These are phyloP conservation scores for Enteromius treurensis DNA, from an alignment of 2,797 vertebrate species.

Conservation along the genomic window DNA sequence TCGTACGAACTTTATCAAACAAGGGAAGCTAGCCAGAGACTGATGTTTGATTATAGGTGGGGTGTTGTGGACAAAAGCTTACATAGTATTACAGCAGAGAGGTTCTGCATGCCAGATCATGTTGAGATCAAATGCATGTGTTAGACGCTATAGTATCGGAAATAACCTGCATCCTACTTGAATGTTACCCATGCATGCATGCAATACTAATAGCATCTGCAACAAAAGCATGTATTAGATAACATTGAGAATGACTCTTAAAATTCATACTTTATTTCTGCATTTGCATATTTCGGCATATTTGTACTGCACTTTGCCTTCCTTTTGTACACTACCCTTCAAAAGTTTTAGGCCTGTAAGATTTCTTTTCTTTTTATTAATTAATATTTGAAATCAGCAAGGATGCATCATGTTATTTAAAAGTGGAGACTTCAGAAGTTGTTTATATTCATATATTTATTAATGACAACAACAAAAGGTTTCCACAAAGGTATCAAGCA, in stretches of 20 bases:
- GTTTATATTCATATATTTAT: not conserved
- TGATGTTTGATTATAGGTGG: slow-evolving; percentile 44
- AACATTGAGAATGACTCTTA: not conserved
- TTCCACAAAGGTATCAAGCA: not conserved
- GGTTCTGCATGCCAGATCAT: slow-evolving; percentile 42
- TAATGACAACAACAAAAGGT: not conserved
- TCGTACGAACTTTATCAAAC: slow-evolving; percentile 25
- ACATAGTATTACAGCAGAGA: slow-evolving; percentile 23
- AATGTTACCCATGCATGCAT: not conserved
- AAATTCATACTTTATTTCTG: slow-evolving; percentile 26
- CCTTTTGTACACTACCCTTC: not conserved
- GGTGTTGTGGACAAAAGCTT: slow-evolving; percentile 44
- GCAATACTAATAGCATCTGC: not conserved
- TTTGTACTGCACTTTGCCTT: slow-evolving; percentile 7
- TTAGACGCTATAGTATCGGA: not conserved
- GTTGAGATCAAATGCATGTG: slow-evolving; percentile 30
- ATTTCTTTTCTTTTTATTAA: not conserved
- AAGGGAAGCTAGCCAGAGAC: slow-evolving; percentile 21
- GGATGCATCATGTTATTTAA: not conserved
- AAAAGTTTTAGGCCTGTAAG: not conserved
- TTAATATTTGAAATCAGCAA: not conserved
- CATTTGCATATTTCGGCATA: not conserved
- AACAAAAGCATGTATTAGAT: not conserved
- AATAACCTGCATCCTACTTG: slow-evolving; percentile 9
- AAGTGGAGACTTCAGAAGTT: not conserved